phyloP scores from a whole-genome alignment of 2,113 vertebrate genomes.

The Opisthocomus hoazin region DNA sequence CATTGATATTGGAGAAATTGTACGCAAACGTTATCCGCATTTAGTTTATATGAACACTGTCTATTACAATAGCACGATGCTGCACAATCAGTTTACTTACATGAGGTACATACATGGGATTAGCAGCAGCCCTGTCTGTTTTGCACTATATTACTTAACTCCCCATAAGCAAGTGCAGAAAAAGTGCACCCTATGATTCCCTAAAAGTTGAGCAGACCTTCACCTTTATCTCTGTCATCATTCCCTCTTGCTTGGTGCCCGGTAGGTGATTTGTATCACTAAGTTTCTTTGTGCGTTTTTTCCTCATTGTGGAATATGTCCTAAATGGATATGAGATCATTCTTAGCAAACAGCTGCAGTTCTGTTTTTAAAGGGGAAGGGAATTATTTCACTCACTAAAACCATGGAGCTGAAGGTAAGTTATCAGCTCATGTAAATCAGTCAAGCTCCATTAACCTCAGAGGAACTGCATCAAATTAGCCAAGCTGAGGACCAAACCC shows the following conservation, averaged over 20 bases:
- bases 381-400: neutral
- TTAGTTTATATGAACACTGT: neutral
- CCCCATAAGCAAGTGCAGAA: neutral
- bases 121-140: neutral
- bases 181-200: neutral
- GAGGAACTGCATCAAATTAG: neutral
- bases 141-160: neutral
- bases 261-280: neutral
- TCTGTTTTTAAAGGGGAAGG: neutral
- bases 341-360: neutral
- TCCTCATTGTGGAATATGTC: neutral
- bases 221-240: neutral
- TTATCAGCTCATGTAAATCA: neutral
- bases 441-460: constrained; percentile 28
- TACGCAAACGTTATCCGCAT: neutral
- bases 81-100: neutral
- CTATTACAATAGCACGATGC: neutral
- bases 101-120: neutral
- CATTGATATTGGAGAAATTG: neutral
- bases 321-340: neutral
- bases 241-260: neutral
- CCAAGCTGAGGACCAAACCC: neutral
- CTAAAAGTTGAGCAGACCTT: neutral
- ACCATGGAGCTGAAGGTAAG: neutral
- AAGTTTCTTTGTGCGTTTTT: neutral